Conservation (phyloP, 2,113 vertebrate genomes). For the Strix uralensis region DNA sequence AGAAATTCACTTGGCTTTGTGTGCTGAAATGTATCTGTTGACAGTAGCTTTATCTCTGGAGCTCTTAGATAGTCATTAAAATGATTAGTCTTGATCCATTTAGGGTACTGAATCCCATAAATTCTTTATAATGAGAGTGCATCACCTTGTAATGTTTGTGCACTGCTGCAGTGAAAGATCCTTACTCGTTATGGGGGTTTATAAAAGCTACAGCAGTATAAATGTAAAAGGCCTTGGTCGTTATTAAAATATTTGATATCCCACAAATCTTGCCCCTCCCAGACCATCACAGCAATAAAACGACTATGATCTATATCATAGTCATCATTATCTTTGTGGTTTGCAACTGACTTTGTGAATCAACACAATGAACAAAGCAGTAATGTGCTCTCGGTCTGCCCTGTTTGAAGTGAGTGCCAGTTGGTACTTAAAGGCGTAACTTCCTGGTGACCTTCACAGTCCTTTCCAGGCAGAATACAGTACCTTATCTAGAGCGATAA, state of each 20-base stretch:
- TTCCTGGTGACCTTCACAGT: background rate
- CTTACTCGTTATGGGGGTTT: background rate
- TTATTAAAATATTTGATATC: background rate
- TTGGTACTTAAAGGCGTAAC: rapidly evolving
- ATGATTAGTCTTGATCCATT: background rate
- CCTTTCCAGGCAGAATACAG: background rate
- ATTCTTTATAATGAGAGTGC: background rate
- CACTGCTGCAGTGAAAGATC: background rate
- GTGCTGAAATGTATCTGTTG: background rate
- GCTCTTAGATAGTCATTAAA: background rate
- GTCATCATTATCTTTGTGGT: background rate
- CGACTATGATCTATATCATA: rapidly evolving
- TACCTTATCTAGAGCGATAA: background rate
- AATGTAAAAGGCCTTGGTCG: background rate
- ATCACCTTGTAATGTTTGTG: background rate
- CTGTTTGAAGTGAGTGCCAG: rapidly evolving
- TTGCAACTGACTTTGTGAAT: background rate
- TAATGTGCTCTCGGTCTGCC: background rate
- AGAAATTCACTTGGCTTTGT: background rate
- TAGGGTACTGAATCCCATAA: background rate
- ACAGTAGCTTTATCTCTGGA: background rate
- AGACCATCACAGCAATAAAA: background rate
- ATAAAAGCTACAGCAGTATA: background rate
- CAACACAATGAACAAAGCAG: background rate
- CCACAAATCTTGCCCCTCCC: background rate